A percentile compares a stretch with the other conserved stretches of the same genome.
phyloP scores from a whole-genome alignment of 2,113 vertebrate genomes.

The Excalfactoria chinensis region DNA sequence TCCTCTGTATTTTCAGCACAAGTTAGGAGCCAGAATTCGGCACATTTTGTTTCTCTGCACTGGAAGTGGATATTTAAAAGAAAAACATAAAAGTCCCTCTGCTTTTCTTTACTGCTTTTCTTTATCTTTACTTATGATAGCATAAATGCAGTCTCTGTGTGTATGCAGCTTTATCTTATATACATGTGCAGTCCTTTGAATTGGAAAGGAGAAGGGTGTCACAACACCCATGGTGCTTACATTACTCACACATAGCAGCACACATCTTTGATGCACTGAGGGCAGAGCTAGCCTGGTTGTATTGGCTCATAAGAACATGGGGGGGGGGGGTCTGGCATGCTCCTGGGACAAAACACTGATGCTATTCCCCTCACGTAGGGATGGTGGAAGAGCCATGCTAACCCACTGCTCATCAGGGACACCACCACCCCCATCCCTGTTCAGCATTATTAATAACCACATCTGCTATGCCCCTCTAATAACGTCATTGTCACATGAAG shows the following conservation, averaged over 20 bases:
- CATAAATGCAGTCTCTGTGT: background rate
- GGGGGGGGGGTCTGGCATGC: background rate
- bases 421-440: background rate
- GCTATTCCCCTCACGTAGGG: rapidly evolving
- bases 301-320: rapidly evolving
- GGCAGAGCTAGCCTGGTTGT: background rate
- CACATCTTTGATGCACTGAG: rapidly evolving
- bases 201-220: background rate
- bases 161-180: background rate
- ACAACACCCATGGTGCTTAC: rapidly evolving
- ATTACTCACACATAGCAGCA: rapidly evolving
- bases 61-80: background rate
- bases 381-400: rapidly evolving
- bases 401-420: background rate
- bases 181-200: rapidly evolving
- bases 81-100: rapidly evolving
- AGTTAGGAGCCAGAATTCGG: background rate
- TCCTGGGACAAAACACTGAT: rapidly evolving
- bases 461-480: background rate
- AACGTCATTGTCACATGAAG: background rate
- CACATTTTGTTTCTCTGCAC: background rate
- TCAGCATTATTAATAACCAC: rapidly evolving
- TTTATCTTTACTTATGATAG: background rate
- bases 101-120: background rate
- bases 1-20: background rate